Conservation (phyloP, 2,888 invertebrate species). For the Odontocolon sp. region DNA sequence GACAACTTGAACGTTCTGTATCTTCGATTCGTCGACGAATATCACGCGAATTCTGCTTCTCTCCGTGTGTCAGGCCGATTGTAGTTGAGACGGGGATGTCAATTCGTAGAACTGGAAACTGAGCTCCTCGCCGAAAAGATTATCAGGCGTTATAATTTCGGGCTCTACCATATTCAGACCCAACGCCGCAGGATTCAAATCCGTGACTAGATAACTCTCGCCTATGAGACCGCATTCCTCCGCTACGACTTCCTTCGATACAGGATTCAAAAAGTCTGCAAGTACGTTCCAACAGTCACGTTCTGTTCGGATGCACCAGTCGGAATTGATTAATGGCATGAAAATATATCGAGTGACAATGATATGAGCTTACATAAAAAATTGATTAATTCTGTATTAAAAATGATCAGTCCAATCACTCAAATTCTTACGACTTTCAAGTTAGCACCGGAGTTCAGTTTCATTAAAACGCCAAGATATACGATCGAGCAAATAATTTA, state of each 20-base stretch:
- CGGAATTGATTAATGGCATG: slow-evolving; percentile 49
- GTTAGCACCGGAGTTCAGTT: too few species aligned
- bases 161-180: slow-evolving; percentile 82
- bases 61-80: slow-evolving; percentile 78
- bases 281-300: slow-evolving; percentile 67
- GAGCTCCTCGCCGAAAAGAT: slow-evolving; percentile 82
- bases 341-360: slow-evolving; percentile 14
- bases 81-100: slow-evolving; percentile 78
- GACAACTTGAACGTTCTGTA: slow-evolving; percentile 64
- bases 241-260: slow-evolving; percentile 90
- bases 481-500: too few species aligned
- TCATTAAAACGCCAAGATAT: too few species aligned
- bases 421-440: too few species aligned
- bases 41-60: slow-evolving; percentile 72
- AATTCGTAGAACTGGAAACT: slow-evolving; percentile 83
- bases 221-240: slow-evolving; percentile 89
- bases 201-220: slow-evolving; percentile 83
- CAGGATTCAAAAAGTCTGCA: slow-evolving; percentile 84
- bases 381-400: too few species aligned
- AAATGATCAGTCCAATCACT: too few species aligned
- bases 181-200: slow-evolving; percentile 82
- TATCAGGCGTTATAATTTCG: slow-evolving; percentile 82
- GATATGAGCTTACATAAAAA: too few species aligned
- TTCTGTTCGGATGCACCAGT: slow-evolving; percentile 55
- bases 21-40: slow-evolving; percentile 70